phyloP scores from a whole-genome alignment of 2,888 invertebrate species.

The Polietes domitor region DNA sequence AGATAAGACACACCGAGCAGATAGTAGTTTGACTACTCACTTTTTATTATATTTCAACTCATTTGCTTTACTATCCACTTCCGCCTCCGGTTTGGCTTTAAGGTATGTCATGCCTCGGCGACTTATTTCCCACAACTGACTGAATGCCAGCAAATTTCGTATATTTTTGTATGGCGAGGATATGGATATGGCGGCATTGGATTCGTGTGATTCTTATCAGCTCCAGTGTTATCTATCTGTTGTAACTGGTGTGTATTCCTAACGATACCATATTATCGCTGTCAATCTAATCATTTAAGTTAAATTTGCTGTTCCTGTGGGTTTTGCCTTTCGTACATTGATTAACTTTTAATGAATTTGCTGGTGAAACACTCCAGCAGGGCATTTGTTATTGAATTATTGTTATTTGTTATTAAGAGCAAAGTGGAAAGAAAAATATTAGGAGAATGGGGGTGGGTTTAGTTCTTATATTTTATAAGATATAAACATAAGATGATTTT shows the following conservation, averaged over 20 bases:
- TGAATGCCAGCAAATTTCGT: neutral
- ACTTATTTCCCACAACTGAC: conserved; percentile 39
- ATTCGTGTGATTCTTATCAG: neutral
- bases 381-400: no score
- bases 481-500: no score
- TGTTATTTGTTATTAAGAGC: no score
- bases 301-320: neutral
- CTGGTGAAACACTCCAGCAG: neutral
- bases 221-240: neutral
- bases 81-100: neutral
- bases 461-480: no score
- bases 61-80: neutral
- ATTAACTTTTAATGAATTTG: conserved; percentile 13
- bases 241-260: neutral
- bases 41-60: neutral
- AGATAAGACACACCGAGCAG: neutral
- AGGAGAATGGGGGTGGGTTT: no score
- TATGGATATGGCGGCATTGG: neutral
- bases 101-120: conserved; percentile 50
- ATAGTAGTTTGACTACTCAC: conserved; percentile 36
- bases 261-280: neutral
- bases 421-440: no score
- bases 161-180: conserved; percentile 24
- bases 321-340: neutral
- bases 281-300: conserved; percentile 34